phyloP scores from a whole-genome alignment of 2,888 invertebrate genomes.

The Cepaea hortensis region DNA sequence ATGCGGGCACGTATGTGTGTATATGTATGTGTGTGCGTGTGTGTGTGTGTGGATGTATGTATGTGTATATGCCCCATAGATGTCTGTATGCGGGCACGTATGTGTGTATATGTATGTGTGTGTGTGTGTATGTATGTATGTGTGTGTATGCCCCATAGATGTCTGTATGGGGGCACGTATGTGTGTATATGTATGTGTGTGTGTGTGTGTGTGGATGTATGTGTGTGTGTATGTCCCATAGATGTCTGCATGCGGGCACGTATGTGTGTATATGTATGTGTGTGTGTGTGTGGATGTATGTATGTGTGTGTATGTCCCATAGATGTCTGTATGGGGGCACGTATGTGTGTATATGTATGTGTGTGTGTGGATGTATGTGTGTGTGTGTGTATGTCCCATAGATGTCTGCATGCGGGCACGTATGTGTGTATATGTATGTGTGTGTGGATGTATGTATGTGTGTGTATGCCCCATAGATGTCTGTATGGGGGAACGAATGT shows the following conservation, averaged over 20 bases:
- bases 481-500: neutral
- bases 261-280: neutral
- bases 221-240: neutral
- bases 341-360: neutral
- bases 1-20: too few species aligned
- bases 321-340: neutral
- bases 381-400: neutral
- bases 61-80: too few species aligned
- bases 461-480: neutral
- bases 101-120: too few species aligned
- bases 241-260: neutral
- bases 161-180: too few species aligned
- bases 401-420: neutral
- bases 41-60: too few species aligned
- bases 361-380: neutral
- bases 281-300: neutral
- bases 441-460: neutral
- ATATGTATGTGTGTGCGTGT: too few species aligned
- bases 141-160: too few species aligned
- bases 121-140: too few species aligned
- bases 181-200: neutral
- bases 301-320: neutral
- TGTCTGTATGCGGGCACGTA: too few species aligned
- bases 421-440: neutral
- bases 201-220: neutral